Conservation (phyloP, 2,797 vertebrate species). For the Dermochelys coriacea region DNA sequence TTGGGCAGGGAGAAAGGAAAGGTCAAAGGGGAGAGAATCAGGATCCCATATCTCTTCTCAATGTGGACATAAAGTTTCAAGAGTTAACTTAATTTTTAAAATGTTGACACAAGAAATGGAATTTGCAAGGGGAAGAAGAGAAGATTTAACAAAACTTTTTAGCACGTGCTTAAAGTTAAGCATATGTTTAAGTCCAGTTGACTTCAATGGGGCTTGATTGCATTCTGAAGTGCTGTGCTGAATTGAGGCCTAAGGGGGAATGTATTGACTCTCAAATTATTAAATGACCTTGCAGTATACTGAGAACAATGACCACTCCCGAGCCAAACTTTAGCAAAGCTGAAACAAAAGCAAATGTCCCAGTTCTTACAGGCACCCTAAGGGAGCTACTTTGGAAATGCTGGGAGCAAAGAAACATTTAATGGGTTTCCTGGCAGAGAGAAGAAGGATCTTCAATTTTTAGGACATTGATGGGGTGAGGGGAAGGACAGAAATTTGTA, state of each 20-base stretch:
- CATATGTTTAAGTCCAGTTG: not conserved
- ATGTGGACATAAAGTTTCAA: not conserved
- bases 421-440: constrained; percentile 1
- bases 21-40: not conserved
- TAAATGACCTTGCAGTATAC: not conserved
- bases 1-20: not conserved
- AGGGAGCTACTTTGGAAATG: constrained; percentile 7
- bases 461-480: not conserved
- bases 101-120: not conserved
- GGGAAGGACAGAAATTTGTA: not conserved
- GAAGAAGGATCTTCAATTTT: not conserved
- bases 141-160: not conserved
- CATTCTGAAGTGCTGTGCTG: not conserved
- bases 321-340: not conserved
- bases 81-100: not conserved
- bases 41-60: not conserved
- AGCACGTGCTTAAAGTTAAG: not conserved
- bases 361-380: not conserved
- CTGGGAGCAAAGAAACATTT: not conserved
- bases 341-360: not conserved
- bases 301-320: constrained; percentile 7
- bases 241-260: not conserved
- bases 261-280: not conserved
- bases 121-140: not conserved
- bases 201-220: not conserved